phyloP scores from a whole-genome alignment of 2,113 vertebrate species.

The Bufo bufo region DNA sequence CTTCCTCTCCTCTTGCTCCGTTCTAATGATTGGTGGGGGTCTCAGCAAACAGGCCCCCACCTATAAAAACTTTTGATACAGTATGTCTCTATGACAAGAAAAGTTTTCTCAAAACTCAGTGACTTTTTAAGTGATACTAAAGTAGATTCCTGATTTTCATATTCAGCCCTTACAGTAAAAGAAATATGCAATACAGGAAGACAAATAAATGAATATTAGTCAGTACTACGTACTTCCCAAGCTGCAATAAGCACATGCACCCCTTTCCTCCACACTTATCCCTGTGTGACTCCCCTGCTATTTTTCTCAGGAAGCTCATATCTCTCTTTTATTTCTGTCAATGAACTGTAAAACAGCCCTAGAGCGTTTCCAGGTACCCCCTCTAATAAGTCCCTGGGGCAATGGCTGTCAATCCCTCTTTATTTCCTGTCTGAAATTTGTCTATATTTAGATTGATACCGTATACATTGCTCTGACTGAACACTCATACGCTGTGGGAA shows the following conservation, averaged over 20 bases:
- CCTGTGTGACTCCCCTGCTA: conserved; percentile 26
- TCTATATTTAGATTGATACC: conserved; percentile 54
- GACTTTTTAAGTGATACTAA: neutral
- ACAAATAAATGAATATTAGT: neutral
- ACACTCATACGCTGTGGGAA: conserved; percentile 28
- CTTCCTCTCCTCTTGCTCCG: too few species aligned
- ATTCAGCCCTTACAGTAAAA: neutral
- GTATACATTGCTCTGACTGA: conserved; percentile 52
- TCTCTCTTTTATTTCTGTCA: conserved; percentile 43
- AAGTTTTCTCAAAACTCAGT: too few species aligned
- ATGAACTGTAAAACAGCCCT: conserved; percentile 40
- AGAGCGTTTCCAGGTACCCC: conserved; percentile 27
- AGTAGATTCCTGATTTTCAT: neutral
- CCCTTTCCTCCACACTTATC: neutral
- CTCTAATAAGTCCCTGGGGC: conserved; percentile 40
- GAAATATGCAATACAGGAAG: neutral
- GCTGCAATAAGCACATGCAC: neutral
- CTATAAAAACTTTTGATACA: too few species aligned
- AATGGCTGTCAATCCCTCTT: conserved; percentile 49
- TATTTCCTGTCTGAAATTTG: conserved; percentile 48
- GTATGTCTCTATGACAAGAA: too few species aligned
- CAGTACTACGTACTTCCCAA: neutral
- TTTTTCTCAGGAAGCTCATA: conserved; percentile 23
- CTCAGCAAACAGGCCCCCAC: too few species aligned
- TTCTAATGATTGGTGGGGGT: too few species aligned